A percentile compares a stretch with the other conserved stretches of the same genome.
Evolutionary conservation across 2,888 invertebrate species (phyloP).

Genomic region (Phytoseiulus persimilis): DNA sequence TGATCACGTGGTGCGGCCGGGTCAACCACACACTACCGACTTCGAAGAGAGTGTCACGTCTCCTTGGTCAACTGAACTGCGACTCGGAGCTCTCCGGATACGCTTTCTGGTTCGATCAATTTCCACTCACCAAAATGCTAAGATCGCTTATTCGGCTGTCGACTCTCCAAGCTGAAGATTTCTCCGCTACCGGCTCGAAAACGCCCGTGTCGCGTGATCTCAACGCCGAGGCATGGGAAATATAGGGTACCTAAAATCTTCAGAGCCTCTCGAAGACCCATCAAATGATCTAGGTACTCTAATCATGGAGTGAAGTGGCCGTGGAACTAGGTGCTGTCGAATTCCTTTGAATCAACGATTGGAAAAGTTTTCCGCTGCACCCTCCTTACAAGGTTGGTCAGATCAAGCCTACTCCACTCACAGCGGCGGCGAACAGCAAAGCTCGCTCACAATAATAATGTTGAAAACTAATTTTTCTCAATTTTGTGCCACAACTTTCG

Average conservation of each 20-base stretch:
- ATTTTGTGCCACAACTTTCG: neutral
- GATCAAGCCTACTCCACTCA: neutral
- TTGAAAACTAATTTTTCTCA: neutral
- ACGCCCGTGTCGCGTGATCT: too few relatives aligned
- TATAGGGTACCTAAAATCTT: too few relatives aligned
- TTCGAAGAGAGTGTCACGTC: constrained; percentile 24
- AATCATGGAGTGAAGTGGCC: neutral
- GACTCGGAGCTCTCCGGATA: neutral
- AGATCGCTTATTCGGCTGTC: too few relatives aligned
- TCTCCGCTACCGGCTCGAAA: too few relatives aligned
- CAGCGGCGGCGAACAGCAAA: neutral
- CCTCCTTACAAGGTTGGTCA: neutral
- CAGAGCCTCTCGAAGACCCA: too few relatives aligned
- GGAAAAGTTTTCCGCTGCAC: neutral
- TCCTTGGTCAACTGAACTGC: neutral
- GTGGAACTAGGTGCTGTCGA: neutral
- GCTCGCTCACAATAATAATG: neutral
- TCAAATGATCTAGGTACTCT: neutral
- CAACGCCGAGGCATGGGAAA: too few relatives aligned
- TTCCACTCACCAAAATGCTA: neutral
- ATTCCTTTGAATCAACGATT: neutral
- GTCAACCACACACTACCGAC: constrained; percentile 18
- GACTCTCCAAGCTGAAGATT: too few relatives aligned
- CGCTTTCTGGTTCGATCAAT: neutral
- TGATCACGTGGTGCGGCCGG: constrained; percentile 36